Base-by-base conservation (phyloP, 2,113 vertebrate genomes). In the Cyprinodon variegatus region DNA sequence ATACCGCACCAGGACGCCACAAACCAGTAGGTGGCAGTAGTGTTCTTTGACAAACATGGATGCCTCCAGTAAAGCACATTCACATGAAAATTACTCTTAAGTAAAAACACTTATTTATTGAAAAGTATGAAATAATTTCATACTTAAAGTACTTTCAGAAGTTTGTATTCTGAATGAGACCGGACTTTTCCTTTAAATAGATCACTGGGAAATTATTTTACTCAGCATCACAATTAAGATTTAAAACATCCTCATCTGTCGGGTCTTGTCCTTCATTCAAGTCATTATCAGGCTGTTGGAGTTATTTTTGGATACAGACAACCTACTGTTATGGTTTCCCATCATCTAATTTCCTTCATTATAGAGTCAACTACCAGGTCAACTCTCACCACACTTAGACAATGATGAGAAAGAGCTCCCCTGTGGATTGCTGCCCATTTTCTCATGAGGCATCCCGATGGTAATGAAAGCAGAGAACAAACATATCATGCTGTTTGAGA, bases 391-490 rank as follows among this genome's bases (percentile, higher is more conserved):
- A 68, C 48, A 81, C 68, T 83, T 39, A 10, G 64, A 29, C 70
- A 48, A 48, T 0, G 6, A 63, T 75, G 43, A 68, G 53, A 57
- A 69, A 70, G 38, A 71, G 72, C 83, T 70, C 60, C 70, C 74
- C 75, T 74, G 67, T 73, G 17, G 61, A 65, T 75, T 11, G 36
- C 63, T 64, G 79, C 84, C 85, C 82, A 72, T 84, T 86, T 82
- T 78, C 87, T 84, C 65, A 84, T 87, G 87, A 68, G 81, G 64
- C 36, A 11, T 12, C 81, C 59, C 2, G 61, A 13, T 50, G 74
- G n/a, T 43, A 17, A 65, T 22, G 53, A 85, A 74, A 72, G 64
- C 76, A 48, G 20, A 72, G 72, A 78, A 38, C 78, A 82, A 86
- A 83, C 78, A 79, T 68, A 70, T 76, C 72, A 65, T 41, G 72